These are phyloP conservation scores for Ectemnius lituratus DNA, from an alignment of 2,888 invertebrate genomes.

Conservation along the genomic window DNA sequence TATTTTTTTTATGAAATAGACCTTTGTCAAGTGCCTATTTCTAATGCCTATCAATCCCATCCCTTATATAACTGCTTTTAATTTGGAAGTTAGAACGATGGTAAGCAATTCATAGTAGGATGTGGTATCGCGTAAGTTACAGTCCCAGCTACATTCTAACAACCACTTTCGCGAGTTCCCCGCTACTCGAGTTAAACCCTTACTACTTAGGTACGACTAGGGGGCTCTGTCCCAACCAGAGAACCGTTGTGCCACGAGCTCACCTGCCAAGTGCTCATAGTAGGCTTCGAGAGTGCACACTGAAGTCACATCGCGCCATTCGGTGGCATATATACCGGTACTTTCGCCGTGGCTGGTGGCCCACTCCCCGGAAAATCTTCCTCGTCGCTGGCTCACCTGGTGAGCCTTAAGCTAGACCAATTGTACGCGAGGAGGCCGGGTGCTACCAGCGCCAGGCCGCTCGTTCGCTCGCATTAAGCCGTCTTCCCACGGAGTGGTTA, in stretches of 20 bases:
- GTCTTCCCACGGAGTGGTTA: conserved; percentile 61
- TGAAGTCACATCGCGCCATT: conserved; percentile 71
- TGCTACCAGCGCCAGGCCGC: conserved; percentile 30
- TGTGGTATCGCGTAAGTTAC: too few species aligned
- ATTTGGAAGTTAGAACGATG: not conserved
- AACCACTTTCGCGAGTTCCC: too few species aligned
- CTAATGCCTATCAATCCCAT: conserved; percentile 6
- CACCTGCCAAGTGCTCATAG: conserved; percentile 73
- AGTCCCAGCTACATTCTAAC: too few species aligned
- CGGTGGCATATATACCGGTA: conserved; percentile 75
- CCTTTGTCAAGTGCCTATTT: too few species aligned
- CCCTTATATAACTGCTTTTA: conserved; percentile 35
- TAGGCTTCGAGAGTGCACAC: conserved; percentile 71
- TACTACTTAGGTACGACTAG: too few species aligned
- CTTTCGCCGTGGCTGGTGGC: conserved; percentile 71
- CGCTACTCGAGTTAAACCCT: too few species aligned
- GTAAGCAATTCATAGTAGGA: too few species aligned
- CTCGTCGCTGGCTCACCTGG: conserved; percentile 46
- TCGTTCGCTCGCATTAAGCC: conserved; percentile 44
- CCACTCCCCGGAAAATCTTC: conserved; percentile 70
- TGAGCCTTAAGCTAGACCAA: conserved; percentile 56
- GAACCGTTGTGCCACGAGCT: conserved; percentile 54
- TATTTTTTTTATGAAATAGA: too few species aligned
- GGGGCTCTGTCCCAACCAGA: too few species aligned
- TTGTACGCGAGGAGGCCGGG: conserved; percentile 28